phyloP scores from a whole-genome alignment of 2,113 vertebrate genomes.

The Odocoileus hemionus region DNA sequence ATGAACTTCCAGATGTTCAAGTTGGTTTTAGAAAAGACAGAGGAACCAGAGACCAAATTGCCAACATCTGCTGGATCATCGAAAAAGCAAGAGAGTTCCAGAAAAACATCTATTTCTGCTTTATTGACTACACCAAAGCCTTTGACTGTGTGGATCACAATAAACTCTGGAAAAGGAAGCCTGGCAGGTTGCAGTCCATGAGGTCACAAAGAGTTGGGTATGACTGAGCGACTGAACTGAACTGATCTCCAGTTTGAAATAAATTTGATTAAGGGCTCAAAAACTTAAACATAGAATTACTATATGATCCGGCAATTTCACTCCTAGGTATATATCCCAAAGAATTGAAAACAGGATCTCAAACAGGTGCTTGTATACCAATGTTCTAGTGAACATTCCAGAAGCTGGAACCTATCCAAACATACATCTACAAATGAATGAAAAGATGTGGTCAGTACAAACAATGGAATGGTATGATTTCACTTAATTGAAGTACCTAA shows the following conservation, averaged over 20 bases:
- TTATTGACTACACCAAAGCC: not conserved
- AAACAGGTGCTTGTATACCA: not conserved
- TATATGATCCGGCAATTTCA: not conserved
- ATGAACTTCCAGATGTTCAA: not conserved
- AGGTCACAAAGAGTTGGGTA: not conserved
- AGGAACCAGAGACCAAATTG: not conserved
- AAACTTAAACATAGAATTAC: not conserved
- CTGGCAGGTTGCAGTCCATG: not conserved
- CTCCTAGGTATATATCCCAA: not conserved
- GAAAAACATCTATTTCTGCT: not conserved
- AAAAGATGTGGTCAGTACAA: not conserved
- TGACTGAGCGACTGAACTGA: not conserved
- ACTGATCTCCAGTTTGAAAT: not conserved
- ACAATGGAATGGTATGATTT: not conserved
- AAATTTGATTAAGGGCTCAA: not conserved
- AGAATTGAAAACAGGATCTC: not conserved
- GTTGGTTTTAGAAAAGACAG: not conserved
- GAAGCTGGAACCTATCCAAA: not conserved
- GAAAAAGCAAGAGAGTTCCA: not conserved
- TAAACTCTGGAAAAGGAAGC: not conserved
- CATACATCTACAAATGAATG: not conserved
- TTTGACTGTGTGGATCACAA: not conserved
- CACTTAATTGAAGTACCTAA: not conserved
- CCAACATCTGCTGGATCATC: accelerated
- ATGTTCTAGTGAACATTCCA: not conserved